Percentiles rank a stretch among this genome's conserved stretches.
These are phyloP conservation scores for Eidolon helvum DNA, from an alignment of 2,113 vertebrate species.

Conservation along the genomic window DNA sequence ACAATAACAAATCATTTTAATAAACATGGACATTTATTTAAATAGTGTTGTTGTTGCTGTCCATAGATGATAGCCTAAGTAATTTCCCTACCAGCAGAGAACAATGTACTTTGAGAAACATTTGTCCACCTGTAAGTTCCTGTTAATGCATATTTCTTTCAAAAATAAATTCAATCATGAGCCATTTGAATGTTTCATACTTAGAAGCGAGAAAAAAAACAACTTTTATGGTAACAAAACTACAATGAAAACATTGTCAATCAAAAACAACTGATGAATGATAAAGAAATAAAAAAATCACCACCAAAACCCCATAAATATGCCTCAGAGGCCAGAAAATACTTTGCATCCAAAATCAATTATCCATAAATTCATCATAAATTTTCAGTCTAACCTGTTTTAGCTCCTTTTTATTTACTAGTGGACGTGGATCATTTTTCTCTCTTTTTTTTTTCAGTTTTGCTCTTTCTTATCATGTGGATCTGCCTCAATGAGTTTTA, in stretches of 20 bases:
- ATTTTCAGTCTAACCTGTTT: background rate
- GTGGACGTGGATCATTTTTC: background rate
- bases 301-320: background rate
- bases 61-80: background rate
- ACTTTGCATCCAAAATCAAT: background rate
- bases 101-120: background rate
- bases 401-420: background rate
- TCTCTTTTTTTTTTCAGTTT: background rate
- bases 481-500: conserved; percentile 59
- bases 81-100: background rate
- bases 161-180: background rate
- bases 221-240: conserved; percentile 3
- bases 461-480: conserved; percentile 10
- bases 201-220: background rate
- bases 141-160: background rate
- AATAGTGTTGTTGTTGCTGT: background rate
- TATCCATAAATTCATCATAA: background rate
- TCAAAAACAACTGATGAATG: conserved; percentile 12
- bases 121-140: background rate
- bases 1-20: background rate
- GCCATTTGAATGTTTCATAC: background rate
- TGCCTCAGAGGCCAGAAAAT: background rate
- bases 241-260: background rate
- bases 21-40: background rate
- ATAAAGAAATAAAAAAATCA: background rate